Evolutionary conservation across 2,113 vertebrate genomes (phyloP).

Genomic region (Morone saxatilis): DNA sequence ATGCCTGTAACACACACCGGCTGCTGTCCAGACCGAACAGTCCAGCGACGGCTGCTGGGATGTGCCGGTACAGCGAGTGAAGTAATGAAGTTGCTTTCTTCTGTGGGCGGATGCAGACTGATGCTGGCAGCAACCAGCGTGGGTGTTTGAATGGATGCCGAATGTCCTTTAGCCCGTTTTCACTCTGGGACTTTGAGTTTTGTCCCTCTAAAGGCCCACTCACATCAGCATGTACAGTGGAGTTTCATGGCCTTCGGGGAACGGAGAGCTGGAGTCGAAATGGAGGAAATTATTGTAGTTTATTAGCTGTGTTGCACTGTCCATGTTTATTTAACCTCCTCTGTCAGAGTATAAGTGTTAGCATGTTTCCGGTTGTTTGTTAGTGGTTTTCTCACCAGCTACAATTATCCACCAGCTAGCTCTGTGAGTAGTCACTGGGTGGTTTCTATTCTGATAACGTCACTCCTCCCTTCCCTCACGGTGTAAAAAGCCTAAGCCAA

Average conservation of each 20-base stretch:
- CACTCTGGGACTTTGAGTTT: neutral
- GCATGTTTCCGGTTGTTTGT: too few relatives aligned
- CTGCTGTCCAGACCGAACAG: slow-evolving; percentile 22
- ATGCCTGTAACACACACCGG: neutral
- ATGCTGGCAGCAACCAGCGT: neutral
- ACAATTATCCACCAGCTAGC: too few relatives aligned
- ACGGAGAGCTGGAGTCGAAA: too few relatives aligned
- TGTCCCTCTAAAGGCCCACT: neutral
- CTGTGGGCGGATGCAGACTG: neutral
- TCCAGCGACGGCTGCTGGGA: neutral
- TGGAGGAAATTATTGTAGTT: too few relatives aligned
- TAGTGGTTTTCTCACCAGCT: too few relatives aligned
- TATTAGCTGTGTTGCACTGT: too few relatives aligned
- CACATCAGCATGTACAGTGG: neutral
- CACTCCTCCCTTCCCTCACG: too few relatives aligned
- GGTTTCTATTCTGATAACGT: too few relatives aligned
- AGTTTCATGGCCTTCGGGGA: neutral
- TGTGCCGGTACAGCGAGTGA: neutral
- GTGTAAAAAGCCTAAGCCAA: too few relatives aligned
- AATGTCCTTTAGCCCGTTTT: slow-evolving; percentile 5
- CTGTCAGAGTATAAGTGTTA: too few relatives aligned
- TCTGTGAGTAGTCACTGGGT: too few relatives aligned
- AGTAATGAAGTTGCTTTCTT: neutral
- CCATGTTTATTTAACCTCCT: too few relatives aligned
- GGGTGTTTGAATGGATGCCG: neutral